phyloP scores from a whole-genome alignment of 2,888 invertebrate species.

The Melikaiella ostensackeni region DNA sequence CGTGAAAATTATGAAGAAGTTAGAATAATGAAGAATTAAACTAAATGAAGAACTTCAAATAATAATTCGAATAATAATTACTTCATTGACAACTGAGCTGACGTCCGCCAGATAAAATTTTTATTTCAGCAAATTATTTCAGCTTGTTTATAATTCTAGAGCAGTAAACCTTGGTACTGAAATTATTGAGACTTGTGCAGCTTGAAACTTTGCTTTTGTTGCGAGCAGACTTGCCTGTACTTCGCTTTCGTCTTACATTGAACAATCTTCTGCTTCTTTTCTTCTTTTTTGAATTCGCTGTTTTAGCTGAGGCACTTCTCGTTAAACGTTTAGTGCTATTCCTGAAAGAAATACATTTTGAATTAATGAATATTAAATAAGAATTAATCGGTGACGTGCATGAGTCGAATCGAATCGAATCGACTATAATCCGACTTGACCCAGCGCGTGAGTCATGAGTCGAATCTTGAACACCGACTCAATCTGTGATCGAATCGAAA shows the following conservation, averaged over 20 bases:
- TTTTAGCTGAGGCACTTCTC: conserved; percentile 7
- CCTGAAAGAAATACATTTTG: neutral
- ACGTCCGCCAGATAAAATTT: neutral
- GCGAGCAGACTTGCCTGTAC: neutral
- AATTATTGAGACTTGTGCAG: conserved; percentile 10
- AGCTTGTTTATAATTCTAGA: neutral
- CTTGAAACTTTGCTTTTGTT: neutral
- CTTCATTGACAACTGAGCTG: neutral
- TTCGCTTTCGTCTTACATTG: neutral
- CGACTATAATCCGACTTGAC: no score
- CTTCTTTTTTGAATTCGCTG: neutral
- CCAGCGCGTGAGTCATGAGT: no score
- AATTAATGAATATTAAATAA: neutral
- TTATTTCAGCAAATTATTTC: neutral
- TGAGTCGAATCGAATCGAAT: no score
- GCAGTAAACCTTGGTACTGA: neutral
- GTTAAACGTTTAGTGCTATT: neutral
- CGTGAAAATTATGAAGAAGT: neutral
- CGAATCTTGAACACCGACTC: no score
- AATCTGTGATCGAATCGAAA: no score
- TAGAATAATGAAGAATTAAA: neutral
- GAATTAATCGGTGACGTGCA: no score
- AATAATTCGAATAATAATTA: neutral
- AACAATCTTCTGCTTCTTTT: conserved; percentile 22
- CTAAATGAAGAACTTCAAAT: neutral